Evolutionary conservation across 2,888 invertebrate species (phyloP), one percentile per base, ranked within the genome.

Genomic region (Conus canariensis): DNA sequence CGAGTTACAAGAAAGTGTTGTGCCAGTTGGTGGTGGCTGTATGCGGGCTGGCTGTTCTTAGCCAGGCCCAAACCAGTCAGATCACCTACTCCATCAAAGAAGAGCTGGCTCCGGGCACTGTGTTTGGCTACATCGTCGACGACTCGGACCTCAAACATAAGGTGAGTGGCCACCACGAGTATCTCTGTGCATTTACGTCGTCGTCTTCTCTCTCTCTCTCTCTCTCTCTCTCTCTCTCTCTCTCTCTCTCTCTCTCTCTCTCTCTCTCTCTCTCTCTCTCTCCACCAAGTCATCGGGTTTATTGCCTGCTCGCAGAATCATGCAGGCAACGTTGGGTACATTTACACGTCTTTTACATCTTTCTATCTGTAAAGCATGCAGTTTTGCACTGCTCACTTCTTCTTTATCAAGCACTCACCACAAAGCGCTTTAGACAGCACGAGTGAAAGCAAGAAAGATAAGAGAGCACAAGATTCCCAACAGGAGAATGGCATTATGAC

Each of bases 71-170:
- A 77, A 60, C 90, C 30, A 82, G 90, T 60, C 87, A 90, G 30
- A 89, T 91, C 12, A 25, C n/a, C 19, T 90, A 89, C 77, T 88
- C 91, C 70, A 91, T 92, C 83, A 90, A 90, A 85, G 92, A 92
- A 58, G 91, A 90, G 30, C 89, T 91, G 7, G 22, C 90, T 19
- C 91, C 91, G 0, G 92, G 91, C 0, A 77, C 82, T 8, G 70
- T 91, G 14, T 83, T 92, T 45, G 89, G 88, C 30, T 25, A 89
- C 70, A 86, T 92, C n/a, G 83, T 85, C 30, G 90, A 74, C 14
- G 92, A 92, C 80, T 90, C 91, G 5, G 87, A 90, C 85, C 85
- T 89, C 45, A 64, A 83, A 30, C 85, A 83, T 0, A 89, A 89
- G 60, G 89, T 89, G 74, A 89, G 89, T 60, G 10, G 45, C 45